Conservation (phyloP, 2,797 vertebrate genomes). For the Pipistrellus kuhlii region DNA sequence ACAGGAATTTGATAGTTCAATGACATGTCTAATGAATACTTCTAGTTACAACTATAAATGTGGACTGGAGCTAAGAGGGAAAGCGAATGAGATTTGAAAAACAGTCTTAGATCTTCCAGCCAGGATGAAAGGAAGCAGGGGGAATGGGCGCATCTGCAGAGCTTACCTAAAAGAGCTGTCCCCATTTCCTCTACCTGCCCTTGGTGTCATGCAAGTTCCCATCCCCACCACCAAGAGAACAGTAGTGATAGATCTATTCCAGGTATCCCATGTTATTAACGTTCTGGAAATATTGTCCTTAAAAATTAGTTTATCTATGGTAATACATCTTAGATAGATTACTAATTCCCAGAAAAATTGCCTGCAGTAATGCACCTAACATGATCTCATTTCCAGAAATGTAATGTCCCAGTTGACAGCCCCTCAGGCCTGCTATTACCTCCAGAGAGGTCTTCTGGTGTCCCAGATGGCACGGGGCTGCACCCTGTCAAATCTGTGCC, state of each 20-base stretch:
- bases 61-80: not conserved
- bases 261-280: not conserved
- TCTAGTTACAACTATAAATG: not conserved
- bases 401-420: not conserved
- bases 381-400: not conserved
- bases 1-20: not conserved
- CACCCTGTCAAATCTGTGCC: not conserved
- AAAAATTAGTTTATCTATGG: not conserved
- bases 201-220: not conserved
- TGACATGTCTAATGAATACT: not conserved
- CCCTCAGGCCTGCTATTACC: not conserved
- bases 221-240: not conserved
- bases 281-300: conserved; percentile 32
- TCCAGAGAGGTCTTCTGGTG: not conserved
- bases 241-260: not conserved
- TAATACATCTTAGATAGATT: not conserved
- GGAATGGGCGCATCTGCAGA: not conserved
- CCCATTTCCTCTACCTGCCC: too few relatives aligned
- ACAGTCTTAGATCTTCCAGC: not conserved
- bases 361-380: not conserved
- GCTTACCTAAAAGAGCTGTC: not conserved
- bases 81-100: not conserved
- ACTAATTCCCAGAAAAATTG: not conserved
- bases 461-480: not conserved
- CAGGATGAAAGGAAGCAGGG: not conserved